Conservation (phyloP, 2,797 vertebrate genomes). For the Scyliorhinus canicula region DNA sequence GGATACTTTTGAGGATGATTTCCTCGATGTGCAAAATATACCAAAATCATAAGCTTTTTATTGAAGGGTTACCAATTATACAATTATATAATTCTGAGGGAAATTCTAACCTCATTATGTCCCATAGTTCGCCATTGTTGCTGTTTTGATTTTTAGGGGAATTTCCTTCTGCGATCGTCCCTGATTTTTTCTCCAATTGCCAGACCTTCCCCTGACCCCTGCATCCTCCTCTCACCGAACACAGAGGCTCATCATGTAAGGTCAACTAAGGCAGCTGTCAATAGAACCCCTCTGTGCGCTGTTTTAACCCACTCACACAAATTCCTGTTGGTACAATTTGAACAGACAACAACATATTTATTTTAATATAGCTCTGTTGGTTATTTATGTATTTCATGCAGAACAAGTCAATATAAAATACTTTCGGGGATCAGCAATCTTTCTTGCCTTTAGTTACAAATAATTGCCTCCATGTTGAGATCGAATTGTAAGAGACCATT, state of each 20-base stretch:
- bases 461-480: background rate
- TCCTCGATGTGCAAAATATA: background rate
- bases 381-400: background rate
- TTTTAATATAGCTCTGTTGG: background rate
- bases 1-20: background rate
- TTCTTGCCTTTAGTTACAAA: background rate
- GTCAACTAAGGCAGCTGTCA: background rate
- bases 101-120: background rate
- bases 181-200: background rate
- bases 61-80: background rate
- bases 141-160: background rate
- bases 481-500: background rate
- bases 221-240: too few relatives aligned
- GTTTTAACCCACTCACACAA: background rate
- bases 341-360: background rate
- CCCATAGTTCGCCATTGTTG: background rate
- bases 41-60: background rate
- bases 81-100: background rate
- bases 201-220: background rate
- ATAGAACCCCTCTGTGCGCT: background rate
- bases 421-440: background rate
- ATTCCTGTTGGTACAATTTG: background rate
- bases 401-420: background rate
- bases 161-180: background rate
- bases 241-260: background rate